Percentiles rank a stretch among this genome's conserved stretches.
Conservation (phyloP, 2,888 invertebrate species). For the Ochropleura plecta region DNA sequence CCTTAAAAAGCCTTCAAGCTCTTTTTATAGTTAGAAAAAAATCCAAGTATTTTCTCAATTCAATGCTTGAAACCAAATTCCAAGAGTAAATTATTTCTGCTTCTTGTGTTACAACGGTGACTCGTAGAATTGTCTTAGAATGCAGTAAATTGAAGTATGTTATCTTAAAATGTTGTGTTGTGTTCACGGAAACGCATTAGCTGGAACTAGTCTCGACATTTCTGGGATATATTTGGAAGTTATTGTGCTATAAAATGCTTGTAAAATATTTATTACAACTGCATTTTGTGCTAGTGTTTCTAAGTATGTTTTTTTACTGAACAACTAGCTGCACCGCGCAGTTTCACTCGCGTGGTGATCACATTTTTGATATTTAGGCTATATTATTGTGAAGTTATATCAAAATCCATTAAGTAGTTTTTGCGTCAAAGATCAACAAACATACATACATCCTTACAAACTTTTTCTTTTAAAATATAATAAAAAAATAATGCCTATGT, state of each 20-base stretch:
- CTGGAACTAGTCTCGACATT: neutral
- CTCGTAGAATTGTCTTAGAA: neutral
- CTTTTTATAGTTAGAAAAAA: too few species aligned
- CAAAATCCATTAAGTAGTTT: too few species aligned
- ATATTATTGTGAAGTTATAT: too few species aligned
- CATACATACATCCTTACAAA: too few species aligned
- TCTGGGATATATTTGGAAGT: neutral
- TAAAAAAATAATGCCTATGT: too few species aligned
- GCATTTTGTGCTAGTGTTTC: conserved; percentile 2
- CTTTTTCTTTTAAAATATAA: too few species aligned
- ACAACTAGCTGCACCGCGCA: too few species aligned
- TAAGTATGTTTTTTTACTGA: too few species aligned
- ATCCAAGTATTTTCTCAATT: neutral
- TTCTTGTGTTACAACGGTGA: neutral
- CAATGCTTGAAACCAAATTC: neutral
- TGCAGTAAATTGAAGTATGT: conserved; percentile 9
- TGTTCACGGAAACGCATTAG: conserved; percentile 25
- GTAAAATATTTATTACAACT: neutral
- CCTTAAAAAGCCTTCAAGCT: too few species aligned
- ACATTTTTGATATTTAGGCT: too few species aligned
- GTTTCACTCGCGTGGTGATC: too few species aligned
- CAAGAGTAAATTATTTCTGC: neutral
- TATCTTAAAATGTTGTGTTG: conserved; percentile 6
- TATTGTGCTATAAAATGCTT: conserved; percentile 20
- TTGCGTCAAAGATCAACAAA: too few species aligned